These are phyloP conservation scores for Apamea anceps DNA, from an alignment of 2,888 invertebrate species.

Conservation along the genomic window DNA sequence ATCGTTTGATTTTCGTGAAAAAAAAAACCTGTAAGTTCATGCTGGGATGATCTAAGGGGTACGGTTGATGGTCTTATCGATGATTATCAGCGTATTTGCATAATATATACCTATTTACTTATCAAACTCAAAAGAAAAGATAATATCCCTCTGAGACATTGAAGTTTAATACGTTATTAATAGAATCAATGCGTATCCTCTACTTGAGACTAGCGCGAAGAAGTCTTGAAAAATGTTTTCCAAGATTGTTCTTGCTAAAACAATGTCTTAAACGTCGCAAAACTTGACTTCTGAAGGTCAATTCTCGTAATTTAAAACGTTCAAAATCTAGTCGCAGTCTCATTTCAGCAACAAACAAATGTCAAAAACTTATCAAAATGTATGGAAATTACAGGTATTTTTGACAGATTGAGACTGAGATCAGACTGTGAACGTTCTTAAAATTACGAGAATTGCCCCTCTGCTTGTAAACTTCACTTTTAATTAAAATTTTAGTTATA, in stretches of 20 bases:
- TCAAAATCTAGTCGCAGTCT: too few species aligned
- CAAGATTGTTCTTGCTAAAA: conserved; percentile 29
- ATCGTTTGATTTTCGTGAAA: neutral
- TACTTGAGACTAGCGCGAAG: conserved; percentile 6
- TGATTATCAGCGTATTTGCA: neutral
- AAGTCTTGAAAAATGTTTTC: conserved; percentile 23
- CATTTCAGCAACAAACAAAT: too few species aligned
- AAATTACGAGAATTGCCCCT: too few species aligned
- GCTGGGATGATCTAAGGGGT: neutral
- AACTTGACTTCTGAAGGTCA: too few species aligned
- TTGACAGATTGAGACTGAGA: too few species aligned
- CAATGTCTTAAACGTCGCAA: conserved; percentile 12
- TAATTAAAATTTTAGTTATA: too few species aligned
- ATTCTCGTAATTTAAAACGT: too few species aligned
- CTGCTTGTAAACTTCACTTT: neutral
- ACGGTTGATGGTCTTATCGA: neutral
- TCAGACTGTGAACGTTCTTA: too few species aligned
- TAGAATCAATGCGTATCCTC: neutral
- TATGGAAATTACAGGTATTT: too few species aligned
- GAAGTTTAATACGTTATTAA: conserved; percentile 8
- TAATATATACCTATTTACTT: neutral
- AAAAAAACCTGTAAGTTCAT: neutral
- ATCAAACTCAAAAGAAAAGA: neutral
- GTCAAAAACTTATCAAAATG: too few species aligned
- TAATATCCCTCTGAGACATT: neutral